phyloP scores from a whole-genome alignment of 2,888 invertebrate species.

The Eupithecia vulgata region DNA sequence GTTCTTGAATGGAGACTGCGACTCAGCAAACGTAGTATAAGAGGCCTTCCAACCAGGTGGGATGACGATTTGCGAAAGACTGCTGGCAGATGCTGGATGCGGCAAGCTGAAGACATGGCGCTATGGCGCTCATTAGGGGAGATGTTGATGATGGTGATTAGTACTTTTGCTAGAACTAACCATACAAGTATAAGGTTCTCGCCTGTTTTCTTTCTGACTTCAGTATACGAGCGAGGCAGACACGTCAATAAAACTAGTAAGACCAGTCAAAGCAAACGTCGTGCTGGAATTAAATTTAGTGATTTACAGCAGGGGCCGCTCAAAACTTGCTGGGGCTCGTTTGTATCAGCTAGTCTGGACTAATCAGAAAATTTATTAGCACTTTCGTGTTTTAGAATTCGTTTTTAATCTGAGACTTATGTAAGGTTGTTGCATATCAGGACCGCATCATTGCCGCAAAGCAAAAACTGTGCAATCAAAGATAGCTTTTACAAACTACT shows the following conservation, averaged over 20 bases:
- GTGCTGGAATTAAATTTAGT: slow-evolving; percentile 64
- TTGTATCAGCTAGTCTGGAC: slow-evolving; percentile 35
- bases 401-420: not conserved
- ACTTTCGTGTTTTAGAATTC: not conserved
- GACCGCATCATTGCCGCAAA: no score
- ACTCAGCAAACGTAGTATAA: no score
- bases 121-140: no score
- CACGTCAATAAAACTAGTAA: slow-evolving; percentile 50
- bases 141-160: no score
- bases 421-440: not conserved
- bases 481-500: no score
- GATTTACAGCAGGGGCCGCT: slow-evolving; percentile 59
- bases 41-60: no score
- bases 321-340: slow-evolving; percentile 35
- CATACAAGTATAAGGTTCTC: no score
- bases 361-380: not conserved
- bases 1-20: no score
- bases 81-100: no score
- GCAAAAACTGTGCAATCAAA: no score
- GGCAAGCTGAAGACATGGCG: no score
- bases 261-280: slow-evolving; percentile 57
- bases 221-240: slow-evolving; percentile 31
- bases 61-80: no score
- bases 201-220: slow-evolving; percentile 18
- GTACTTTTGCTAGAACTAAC: not conserved